These are phyloP conservation scores for Drosophila melanogaster DNA, from an alignment of 1,140 invertebrate genomes.

Conservation along the genomic window Release_6_plus_ISO1_MT NT_033779.5:7919501-7920000, in stretches of 20 bases:
- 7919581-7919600: slow-evolving; percentile 23
- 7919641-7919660: too few species aligned
- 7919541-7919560: neutral
- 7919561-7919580: slow-evolving; percentile 15
- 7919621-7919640: too few species aligned
- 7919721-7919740: neutral
- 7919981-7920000: slow-evolving; percentile 8
- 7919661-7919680: too few species aligned
- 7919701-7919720: too few species aligned
- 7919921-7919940: slow-evolving; percentile 76
- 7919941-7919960: neutral
- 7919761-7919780: neutral
- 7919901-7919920: slow-evolving; percentile 70
- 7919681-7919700: too few species aligned
- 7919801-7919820: slow-evolving; percentile 35
- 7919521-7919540: slow-evolving; percentile 6
- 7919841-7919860: slow-evolving; percentile 23
- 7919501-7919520: slow-evolving; percentile 66
- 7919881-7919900: slow-evolving; percentile 63
- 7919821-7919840: slow-evolving; percentile 17
- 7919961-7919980: slow-evolving; percentile 5
- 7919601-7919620: neutral
- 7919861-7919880: slow-evolving; percentile 77
- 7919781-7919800: slow-evolving; percentile 30
- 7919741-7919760: too few species aligned